phyloP scores from a whole-genome alignment of 1,140 invertebrate species.

The Cydia fagiglandana region DNA sequence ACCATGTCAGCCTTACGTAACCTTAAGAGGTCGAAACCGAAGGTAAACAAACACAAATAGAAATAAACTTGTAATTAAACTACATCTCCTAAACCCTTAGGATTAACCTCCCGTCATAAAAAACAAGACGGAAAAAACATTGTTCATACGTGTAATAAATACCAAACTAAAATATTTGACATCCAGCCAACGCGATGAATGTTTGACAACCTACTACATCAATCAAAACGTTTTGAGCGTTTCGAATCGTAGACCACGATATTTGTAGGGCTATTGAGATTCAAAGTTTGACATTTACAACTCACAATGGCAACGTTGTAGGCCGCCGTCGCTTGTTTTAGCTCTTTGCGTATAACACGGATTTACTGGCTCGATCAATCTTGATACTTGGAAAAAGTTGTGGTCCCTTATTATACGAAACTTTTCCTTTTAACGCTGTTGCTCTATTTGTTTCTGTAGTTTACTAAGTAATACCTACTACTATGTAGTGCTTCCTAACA shows the following conservation, averaged over 20 bases:
- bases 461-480: background rate
- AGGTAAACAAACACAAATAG: too few relatives aligned
- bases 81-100: too few relatives aligned
- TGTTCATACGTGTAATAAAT: background rate
- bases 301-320: slow-evolving; percentile 26
- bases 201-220: slow-evolving; percentile 23
- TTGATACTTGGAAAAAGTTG: slow-evolving; percentile 25
- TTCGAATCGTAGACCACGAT: slow-evolving; percentile 22
- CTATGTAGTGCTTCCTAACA: background rate
- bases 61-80: too few relatives aligned
- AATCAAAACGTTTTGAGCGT: slow-evolving; percentile 27
- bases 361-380: slow-evolving; percentile 18
- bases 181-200: slow-evolving; percentile 21
- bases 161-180: slow-evolving; percentile 15
- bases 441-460: background rate
- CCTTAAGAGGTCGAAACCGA: too few relatives aligned
- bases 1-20: too few relatives aligned
- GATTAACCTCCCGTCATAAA: background rate
- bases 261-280: slow-evolving; percentile 30
- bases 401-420: slow-evolving; percentile 1
- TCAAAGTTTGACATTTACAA: slow-evolving; percentile 32
- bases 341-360: slow-evolving; percentile 9
- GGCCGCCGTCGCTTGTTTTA: background rate
- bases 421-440: slow-evolving; percentile 16
- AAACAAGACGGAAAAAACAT: background rate